These are phyloP conservation scores for Omphaloscelis lunosa DNA, from an alignment of 2,888 invertebrate genomes.

Conservation along the genomic window DNA sequence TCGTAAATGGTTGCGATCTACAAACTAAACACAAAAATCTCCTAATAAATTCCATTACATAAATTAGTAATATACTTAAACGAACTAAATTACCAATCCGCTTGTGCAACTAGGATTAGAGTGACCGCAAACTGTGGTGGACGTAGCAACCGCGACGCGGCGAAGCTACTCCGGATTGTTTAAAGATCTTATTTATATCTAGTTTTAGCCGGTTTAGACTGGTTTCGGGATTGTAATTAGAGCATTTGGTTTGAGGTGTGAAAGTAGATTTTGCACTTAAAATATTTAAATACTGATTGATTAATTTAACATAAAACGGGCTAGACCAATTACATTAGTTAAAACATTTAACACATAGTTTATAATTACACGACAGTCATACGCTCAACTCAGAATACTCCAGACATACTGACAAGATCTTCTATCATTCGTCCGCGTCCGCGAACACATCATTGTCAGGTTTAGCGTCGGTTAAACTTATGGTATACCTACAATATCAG, in stretches of 20 bases:
- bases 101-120: slow-evolving; percentile 49
- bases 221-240: slow-evolving; percentile 36
- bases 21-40: not conserved
- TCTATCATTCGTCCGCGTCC: not conserved
- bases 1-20: not conserved
- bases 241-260: slow-evolving; percentile 7
- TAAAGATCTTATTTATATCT: slow-evolving; percentile 51
- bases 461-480: not conserved
- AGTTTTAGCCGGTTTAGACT: slow-evolving; percentile 25
- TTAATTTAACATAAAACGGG: not conserved
- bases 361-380: not conserved
- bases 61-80: slow-evolving; percentile 25
- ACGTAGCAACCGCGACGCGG: slow-evolving; percentile 48
- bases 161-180: slow-evolving; percentile 43
- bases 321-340: not conserved
- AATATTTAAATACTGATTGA: not conserved
- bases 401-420: not conserved
- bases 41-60: slow-evolving; percentile 10
- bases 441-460: not conserved
- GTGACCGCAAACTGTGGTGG: slow-evolving; percentile 52
- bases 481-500: not conserved
- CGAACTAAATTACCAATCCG: slow-evolving; percentile 34
- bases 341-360: not conserved
- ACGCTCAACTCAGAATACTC: not conserved
- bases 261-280: not conserved